These are phyloP conservation scores for Lasioglossum villosulum DNA, from an alignment of 2,888 invertebrate genomes.

Conservation along the genomic window DNA sequence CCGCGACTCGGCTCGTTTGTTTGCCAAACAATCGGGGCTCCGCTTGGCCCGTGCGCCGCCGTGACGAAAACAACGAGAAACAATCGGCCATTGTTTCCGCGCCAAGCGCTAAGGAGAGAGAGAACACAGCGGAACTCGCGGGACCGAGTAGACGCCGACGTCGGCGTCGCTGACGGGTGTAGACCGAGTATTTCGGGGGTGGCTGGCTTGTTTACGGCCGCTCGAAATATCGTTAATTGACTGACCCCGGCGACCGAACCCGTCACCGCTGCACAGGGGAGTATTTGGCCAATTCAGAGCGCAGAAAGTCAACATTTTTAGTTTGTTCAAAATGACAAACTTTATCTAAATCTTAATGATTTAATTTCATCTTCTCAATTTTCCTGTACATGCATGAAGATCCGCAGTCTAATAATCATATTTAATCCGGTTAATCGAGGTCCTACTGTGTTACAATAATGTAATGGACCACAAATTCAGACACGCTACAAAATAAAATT, in stretches of 20 bases:
- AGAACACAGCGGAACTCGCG: slow-evolving; percentile 26
- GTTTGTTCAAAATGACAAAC: too few species aligned
- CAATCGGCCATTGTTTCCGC: slow-evolving; percentile 61
- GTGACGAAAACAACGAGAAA: slow-evolving; percentile 59
- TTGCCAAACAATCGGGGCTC: slow-evolving; percentile 74
- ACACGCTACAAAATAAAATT: background rate
- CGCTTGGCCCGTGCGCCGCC: slow-evolving; percentile 18
- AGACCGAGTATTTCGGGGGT: slow-evolving; percentile 55
- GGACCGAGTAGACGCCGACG: slow-evolving; percentile 23
- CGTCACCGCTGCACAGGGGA: too few species aligned
- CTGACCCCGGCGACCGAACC: slow-evolving; percentile 20
- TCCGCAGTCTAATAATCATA: too few species aligned
- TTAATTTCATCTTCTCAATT: too few species aligned
- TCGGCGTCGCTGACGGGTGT: slow-evolving; percentile 28
- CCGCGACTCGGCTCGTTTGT: slow-evolving; percentile 68
- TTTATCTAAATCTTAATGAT: too few species aligned
- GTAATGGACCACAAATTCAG: too few species aligned
- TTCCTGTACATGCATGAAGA: too few species aligned
- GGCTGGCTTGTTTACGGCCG: slow-evolving; percentile 48
- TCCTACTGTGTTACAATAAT: too few species aligned
- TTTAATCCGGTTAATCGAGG: too few species aligned
- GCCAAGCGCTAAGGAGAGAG: slow-evolving; percentile 16
- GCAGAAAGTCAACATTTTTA: too few species aligned
- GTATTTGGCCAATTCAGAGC: too few species aligned
- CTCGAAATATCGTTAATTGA: slow-evolving; percentile 62